A percentile compares a stretch with the other conserved stretches of the same genome.
These are phyloP conservation scores for Mirza zaza DNA, from an alignment of 2,113 vertebrate species.

Conservation along the genomic window DNA sequence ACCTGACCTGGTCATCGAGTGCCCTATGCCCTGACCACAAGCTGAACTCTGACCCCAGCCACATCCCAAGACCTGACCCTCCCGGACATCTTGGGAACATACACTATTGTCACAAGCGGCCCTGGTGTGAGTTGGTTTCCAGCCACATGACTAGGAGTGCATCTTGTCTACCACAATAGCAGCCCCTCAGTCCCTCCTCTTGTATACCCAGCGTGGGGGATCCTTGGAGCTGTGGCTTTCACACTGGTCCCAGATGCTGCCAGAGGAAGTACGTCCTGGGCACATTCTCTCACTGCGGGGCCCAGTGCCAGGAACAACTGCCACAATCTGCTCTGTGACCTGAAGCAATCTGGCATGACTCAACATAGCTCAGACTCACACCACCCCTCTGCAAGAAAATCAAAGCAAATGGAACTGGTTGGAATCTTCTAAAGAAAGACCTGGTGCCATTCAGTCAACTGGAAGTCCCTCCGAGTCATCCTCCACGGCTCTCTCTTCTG, in stretches of 20 bases:
- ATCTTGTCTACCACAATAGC: background rate
- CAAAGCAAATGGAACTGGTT: background rate
- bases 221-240: background rate
- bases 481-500: background rate
- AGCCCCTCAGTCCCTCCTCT: background rate
- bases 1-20: background rate
- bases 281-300: background rate
- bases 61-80: background rate
- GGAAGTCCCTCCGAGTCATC: background rate
- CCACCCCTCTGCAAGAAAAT: background rate
- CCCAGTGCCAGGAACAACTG: background rate
- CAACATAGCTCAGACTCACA: background rate
- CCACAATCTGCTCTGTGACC: background rate
- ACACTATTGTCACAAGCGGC: background rate
- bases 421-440: background rate
- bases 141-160: fast-evolving
- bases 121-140: background rate
- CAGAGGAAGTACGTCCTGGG: background rate
- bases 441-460: fast-evolving
- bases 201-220: fast-evolving
- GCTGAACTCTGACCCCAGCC: background rate
- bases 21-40: background rate
- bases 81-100: background rate
- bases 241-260: background rate
- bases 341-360: background rate